Conservation (phyloP, 2,113 vertebrate species). For the Takifugu flavidus region DNA sequence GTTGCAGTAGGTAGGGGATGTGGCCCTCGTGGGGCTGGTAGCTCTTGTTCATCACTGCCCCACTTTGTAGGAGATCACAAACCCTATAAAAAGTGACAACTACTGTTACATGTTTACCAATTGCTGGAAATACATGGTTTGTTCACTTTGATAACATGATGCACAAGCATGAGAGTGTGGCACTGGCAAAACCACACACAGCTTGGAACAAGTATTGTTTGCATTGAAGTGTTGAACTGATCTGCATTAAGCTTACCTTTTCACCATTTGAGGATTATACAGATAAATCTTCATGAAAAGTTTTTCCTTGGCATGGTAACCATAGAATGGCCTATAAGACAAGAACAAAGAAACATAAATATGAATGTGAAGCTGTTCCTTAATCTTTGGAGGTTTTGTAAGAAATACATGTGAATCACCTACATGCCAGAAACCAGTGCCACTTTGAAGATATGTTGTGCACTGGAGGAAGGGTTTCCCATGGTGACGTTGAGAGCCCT, state of each 20-base stretch:
- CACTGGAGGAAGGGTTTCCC: constrained; percentile 88
- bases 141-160: background rate
- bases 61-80: constrained; percentile 94
- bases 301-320: constrained; percentile 93
- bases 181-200: too few species aligned
- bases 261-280: constrained; percentile 97
- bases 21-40: constrained; percentile 98
- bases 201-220: too few species aligned
- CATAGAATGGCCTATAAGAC: constrained; percentile 89
- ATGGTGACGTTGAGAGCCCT: constrained; percentile 92
- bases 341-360: constrained; percentile 36
- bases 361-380: background rate
- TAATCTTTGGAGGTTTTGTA: background rate
- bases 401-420: constrained; percentile 46
- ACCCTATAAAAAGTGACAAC: constrained; percentile 75
- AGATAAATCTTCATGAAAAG: constrained; percentile 98
- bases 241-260: constrained; percentile 79
- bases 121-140: too few species aligned
- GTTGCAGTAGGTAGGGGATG: constrained; percentile 96
- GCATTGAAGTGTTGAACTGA: background rate
- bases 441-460: constrained; percentile 94
- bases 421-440: constrained; percentile 95
- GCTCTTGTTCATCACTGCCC: constrained; percentile 97
- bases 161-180: too few species aligned
- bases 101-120: too few species aligned